A percentile compares a stretch with the other conserved stretches of the same genome.
phyloP scores from a whole-genome alignment of 1,140 invertebrate genomes.

The Dryas iulia region DNA sequence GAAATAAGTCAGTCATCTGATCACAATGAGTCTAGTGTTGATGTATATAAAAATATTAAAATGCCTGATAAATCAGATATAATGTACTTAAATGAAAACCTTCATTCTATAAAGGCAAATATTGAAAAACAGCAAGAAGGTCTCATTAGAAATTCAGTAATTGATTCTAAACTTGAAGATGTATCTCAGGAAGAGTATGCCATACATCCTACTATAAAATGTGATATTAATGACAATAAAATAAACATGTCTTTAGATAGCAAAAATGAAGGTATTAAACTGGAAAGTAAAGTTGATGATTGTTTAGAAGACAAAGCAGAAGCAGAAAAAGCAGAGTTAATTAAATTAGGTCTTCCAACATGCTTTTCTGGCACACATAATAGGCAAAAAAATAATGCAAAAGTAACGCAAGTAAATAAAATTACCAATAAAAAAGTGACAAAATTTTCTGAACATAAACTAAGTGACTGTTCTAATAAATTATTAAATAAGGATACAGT shows the following conservation, averaged over 20 bases:
- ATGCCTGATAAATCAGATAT: background rate
- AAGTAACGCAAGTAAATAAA: background rate
- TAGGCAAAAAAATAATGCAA: background rate
- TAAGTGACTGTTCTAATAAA: background rate
- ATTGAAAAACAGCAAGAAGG: background rate
- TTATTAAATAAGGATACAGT: background rate
- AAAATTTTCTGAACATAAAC: background rate
- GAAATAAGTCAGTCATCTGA: constrained; percentile 2
- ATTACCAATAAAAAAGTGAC: background rate
- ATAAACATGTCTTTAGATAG: background rate
- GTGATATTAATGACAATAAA: constrained; percentile 5
- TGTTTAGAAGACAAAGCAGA: background rate
- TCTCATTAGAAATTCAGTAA: background rate
- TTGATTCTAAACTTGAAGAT: background rate
- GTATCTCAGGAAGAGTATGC: background rate
- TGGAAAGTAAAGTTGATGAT: background rate
- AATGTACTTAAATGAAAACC: background rate
- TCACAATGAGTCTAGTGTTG: background rate
- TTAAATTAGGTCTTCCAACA: constrained; percentile 37
- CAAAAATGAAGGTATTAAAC: background rate
- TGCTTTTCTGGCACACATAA: constrained; percentile 25
- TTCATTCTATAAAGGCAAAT: background rate
- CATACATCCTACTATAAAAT: background rate
- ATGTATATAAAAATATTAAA: constrained; percentile 1
- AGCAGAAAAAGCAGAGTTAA: constrained; percentile 19